Base-by-base conservation (phyloP, 2,113 vertebrate genomes). In the Microcebus jonahi region DNA sequence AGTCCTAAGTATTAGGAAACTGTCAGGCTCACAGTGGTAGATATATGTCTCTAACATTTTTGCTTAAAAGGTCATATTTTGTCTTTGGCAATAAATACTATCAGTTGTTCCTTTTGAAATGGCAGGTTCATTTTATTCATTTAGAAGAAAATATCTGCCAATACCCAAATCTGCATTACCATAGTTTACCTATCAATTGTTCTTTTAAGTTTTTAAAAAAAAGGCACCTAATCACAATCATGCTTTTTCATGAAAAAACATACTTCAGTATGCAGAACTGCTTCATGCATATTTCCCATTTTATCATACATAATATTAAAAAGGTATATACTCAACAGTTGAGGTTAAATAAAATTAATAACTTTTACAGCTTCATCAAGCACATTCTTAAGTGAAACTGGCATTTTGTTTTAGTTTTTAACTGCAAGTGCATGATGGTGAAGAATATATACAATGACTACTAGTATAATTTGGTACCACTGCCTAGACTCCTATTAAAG, bases 41-140 rank as follows among this genome's bases (percentile, higher is more conserved):
- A 50, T 36, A 65, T 14, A 65, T 15, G 61, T 70, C 71, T 68
- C n/a, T n/a, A 73, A 86, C 8, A 73, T 59, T 93, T 94, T 88
- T 91, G n/a, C 73, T 95, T 83, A 50, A 67, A 71, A 91, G 27
- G 90, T 91, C 42, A 50, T 67, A 81, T 90, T 92, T 92, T 84
- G 73, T 85, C 48, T 88, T 9, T 65, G 15, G 61, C 55, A 90
- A 85, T 27, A 84, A 82, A 93, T 63, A 87, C 8, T 63, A 50
- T 71, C 59, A 76, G 11, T 86, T 95, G 61, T 88, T 83, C 39
- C 77, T 23, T 50, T 48, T 71, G 25, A 88, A 88, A 59, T 84
- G 27, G 77, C 14, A 77, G 31, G 50, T 45, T 73, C 70, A 65
- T 88, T 88, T 75, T 86, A 86, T 34, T 76, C 29, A 21, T 73